Conservation (phyloP, 2,888 invertebrate species). For the Argyra leucocephala region DNA sequence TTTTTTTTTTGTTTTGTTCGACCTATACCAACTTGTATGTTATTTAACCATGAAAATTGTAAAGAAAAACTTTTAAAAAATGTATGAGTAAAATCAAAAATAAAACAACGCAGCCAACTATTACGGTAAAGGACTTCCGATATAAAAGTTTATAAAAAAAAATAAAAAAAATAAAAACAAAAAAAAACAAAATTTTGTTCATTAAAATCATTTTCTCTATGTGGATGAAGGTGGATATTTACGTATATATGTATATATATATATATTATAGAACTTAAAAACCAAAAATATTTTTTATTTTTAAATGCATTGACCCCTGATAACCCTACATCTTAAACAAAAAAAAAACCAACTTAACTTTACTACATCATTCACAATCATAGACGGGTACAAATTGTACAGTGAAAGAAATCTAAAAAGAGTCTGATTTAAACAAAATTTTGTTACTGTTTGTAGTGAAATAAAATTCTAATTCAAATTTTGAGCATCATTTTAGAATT, state of each 20-base stretch:
- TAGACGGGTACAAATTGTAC: no score
- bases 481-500: no score
- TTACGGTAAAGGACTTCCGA: conserved; percentile 1
- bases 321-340: background rate
- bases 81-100: background rate
- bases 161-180: background rate
- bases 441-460: no score
- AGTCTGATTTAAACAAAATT: no score
- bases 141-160: background rate
- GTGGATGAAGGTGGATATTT: background rate
- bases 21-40: background rate
- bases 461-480: no score
- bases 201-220: background rate
- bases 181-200: background rate
- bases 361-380: background rate
- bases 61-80: background rate
- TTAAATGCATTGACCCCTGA: background rate
- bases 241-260: background rate
- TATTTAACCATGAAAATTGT: conserved; percentile 6
- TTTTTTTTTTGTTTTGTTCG: background rate
- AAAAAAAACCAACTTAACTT: background rate
- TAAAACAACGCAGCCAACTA: background rate
- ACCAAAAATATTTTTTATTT: background rate
- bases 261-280: background rate
- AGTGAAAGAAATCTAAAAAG: no score